A percentile compares a stretch with the other conserved stretches of the same genome.
These are phyloP conservation scores for Tipula lateralis DNA, from an alignment of 2,888 invertebrate genomes.

Conservation along the genomic window DNA sequence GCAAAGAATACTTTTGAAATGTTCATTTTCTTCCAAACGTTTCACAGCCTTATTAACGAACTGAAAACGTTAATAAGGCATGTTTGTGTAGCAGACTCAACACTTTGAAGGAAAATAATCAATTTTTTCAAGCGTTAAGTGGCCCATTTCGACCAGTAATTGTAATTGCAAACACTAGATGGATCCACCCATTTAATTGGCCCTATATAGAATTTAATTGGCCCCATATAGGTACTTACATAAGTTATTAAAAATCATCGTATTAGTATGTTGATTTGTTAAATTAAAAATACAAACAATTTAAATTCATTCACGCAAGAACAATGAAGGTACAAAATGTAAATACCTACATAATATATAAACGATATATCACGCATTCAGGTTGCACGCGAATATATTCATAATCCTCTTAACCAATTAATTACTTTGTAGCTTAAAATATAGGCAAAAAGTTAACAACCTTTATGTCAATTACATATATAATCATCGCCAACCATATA, in stretches of 20 bases:
- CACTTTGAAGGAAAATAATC: no score
- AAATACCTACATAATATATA: background rate
- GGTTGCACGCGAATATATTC: background rate
- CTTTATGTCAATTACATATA: background rate
- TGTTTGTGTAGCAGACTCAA: no score
- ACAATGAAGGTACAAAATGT: background rate
- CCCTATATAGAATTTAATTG: no score
- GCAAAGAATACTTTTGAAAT: no score
- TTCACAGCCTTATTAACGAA: no score
- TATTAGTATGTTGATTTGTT: background rate
- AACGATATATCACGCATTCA: background rate
- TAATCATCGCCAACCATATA: background rate
- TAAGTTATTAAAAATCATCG: background rate
- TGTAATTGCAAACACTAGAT: no score
- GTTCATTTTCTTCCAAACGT: no score
- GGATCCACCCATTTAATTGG: no score
- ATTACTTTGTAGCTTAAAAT: background rate
- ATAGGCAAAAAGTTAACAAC: background rate
- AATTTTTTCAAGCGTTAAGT: no score
- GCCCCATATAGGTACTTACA: no score
- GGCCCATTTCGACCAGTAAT: no score
- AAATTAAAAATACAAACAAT: background rate
- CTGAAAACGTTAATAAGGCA: no score
- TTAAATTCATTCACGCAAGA: background rate
- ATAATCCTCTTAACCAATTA: background rate